A percentile compares a stretch with the other conserved stretches of the same genome.
These are phyloP conservation scores for Laticauda colubrina DNA, from an alignment of 2,113 vertebrate species.

Conservation along the genomic window DNA sequence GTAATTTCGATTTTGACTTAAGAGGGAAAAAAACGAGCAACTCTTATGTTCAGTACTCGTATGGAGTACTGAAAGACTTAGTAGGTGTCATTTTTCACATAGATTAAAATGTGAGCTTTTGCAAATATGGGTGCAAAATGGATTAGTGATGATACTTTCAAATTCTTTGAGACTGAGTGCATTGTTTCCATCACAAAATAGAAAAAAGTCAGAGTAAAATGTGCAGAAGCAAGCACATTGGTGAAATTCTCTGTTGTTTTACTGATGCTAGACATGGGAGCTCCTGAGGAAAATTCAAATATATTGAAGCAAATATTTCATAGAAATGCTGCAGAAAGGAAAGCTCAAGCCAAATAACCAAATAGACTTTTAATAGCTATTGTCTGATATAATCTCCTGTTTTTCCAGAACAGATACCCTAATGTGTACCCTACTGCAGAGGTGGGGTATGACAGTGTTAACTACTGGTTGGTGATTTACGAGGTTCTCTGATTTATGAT, in stretches of 20 bases:
- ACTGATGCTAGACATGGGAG: slow-evolving; percentile 6
- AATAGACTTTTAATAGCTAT: neutral
- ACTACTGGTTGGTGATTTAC: too few species aligned
- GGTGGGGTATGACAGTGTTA: too few species aligned
- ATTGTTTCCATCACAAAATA: neutral
- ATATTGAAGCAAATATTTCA: neutral
- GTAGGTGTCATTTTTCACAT: slow-evolving; percentile 10
- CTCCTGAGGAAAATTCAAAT: slow-evolving; percentile 31
- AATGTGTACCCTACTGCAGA: too few species aligned
- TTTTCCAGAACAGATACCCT: neutral
- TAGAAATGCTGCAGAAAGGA: slow-evolving; percentile 15
- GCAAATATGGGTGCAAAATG: neutral
- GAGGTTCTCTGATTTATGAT: too few species aligned
- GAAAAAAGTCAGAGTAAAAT: slow-evolving; percentile 2
- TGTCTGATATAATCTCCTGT: slow-evolving; percentile 3
- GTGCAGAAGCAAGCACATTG: neutral
- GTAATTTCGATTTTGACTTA: slow-evolving; percentile 11
- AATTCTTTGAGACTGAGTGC: neutral
- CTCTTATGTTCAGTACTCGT: neutral
- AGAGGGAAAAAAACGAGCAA: neutral
- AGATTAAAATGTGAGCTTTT: neutral
- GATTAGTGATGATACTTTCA: slow-evolving; percentile 9
- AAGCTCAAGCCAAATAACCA: slow-evolving; percentile 23
- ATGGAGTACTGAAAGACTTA: slow-evolving; percentile 19
- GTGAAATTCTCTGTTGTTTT: neutral